Conservation (phyloP, 2,888 invertebrate genomes). For the Cryptocephalus moraei region DNA sequence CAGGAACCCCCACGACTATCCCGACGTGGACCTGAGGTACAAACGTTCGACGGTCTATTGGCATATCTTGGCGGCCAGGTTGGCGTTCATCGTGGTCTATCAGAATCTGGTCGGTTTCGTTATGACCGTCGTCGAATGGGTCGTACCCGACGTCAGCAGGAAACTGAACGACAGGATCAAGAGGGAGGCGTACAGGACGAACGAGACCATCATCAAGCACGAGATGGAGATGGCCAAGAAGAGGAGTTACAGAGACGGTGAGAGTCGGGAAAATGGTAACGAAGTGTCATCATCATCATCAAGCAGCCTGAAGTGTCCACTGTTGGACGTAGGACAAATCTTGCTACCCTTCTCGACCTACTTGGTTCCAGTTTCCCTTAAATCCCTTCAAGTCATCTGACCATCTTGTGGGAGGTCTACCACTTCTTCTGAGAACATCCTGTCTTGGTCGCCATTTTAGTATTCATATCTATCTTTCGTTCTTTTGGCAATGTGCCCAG, state of each 20-base stretch:
- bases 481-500: too few species aligned
- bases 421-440: too few species aligned
- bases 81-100: conserved; percentile 68
- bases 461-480: too few species aligned
- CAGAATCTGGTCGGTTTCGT: conserved; percentile 69
- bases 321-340: too few species aligned
- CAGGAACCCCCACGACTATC: conserved; percentile 48
- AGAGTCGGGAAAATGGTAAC: neutral
- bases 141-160: conserved; percentile 66
- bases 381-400: too few species aligned
- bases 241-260: conserved; percentile 9
- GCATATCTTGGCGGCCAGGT: conserved; percentile 60
- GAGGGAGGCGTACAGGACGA: conserved; percentile 60
- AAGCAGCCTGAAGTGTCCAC: too few species aligned
- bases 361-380: too few species aligned
- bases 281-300: too few species aligned
- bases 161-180: conserved; percentile 61
- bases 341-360: too few species aligned
- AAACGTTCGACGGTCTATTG: conserved; percentile 59
- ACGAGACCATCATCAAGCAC: conserved; percentile 62
- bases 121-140: conserved; percentile 62
- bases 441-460: too few species aligned
- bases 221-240: conserved; percentile 46
- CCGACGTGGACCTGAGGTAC: conserved; percentile 41
- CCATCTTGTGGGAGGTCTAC: too few species aligned